Conservation (phyloP, 2,797 vertebrate genomes). For the Miichthys miiuy region DNA sequence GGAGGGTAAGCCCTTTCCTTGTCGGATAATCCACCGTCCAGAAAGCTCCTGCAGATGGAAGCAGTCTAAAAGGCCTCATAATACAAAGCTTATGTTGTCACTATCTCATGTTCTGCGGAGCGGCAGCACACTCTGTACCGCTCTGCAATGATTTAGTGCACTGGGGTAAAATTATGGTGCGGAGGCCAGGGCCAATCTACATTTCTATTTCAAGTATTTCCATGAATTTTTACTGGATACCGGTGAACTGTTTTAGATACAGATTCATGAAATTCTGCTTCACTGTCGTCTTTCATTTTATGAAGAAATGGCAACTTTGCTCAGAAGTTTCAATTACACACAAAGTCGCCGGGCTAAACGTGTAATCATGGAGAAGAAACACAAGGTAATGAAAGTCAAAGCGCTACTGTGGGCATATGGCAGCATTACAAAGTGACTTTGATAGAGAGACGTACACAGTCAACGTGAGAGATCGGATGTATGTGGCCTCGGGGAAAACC, state of each 20-base stretch:
- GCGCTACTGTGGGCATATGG: constrained; percentile 40
- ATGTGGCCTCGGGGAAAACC: constrained; percentile 60
- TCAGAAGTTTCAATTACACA: constrained; percentile 10
- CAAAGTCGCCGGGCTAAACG: constrained; percentile 8
- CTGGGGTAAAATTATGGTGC: constrained; percentile 60
- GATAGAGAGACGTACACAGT: constrained; percentile 44
- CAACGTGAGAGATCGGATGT: constrained; percentile 46
- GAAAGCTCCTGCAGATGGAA: constrained; percentile 87
- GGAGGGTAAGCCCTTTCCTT: constrained; percentile 85
- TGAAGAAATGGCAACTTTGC: constrained; percentile 15
- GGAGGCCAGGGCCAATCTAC: constrained; percentile 47
- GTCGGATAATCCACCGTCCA: constrained; percentile 85
- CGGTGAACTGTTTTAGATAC: constrained; percentile 17
- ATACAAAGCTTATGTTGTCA: constrained; percentile 87
- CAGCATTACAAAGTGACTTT: constrained; percentile 59
- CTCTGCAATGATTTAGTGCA: constrained; percentile 71
- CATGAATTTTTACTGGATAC: constrained; percentile 16
- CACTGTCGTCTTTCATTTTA: constrained; percentile 13
- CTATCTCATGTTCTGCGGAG: constrained; percentile 79
- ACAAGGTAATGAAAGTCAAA: constrained; percentile 37
- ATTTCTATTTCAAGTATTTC: constrained; percentile 57
- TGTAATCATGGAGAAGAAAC: constrained; percentile 27
- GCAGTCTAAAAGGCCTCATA: constrained; percentile 85
- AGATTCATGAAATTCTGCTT: constrained; percentile 32
- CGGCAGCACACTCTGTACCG: constrained; percentile 65